These are phyloP conservation scores for Callyntrura guangdongensis DNA, from an alignment of 2,888 invertebrate species.

Conservation along the genomic window DNA sequence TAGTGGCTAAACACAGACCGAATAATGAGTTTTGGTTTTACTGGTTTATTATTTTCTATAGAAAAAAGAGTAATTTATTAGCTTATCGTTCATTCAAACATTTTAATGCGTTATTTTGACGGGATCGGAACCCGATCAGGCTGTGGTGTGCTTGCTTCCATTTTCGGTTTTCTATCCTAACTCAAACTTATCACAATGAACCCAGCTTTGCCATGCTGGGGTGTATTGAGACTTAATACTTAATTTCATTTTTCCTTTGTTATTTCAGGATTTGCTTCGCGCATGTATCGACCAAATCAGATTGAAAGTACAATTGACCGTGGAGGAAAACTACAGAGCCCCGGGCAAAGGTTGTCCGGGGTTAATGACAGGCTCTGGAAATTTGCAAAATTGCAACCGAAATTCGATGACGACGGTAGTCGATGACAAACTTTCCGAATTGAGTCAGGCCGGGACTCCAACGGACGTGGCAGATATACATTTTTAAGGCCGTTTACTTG, in stretches of 20 bases:
- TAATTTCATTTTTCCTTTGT: constrained; percentile 82
- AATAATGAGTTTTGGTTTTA: no score
- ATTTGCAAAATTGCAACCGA: constrained; percentile 39
- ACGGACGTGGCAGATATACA: constrained; percentile 90
- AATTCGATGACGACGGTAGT: constrained; percentile 50
- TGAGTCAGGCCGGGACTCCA: constrained; percentile 88
- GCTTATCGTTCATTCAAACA: no score
- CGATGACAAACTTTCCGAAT: constrained; percentile 83
- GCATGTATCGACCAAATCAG: constrained; percentile 93
- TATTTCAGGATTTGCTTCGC: constrained; percentile 92
- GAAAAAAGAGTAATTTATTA: background rate
- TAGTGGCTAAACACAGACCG: no score
- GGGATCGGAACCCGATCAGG: no score
- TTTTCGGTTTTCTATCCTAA: no score
- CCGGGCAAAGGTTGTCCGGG: constrained; percentile 80
- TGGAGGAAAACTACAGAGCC: constrained; percentile 82
- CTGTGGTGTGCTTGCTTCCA: no score
- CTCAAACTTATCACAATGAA: no score
- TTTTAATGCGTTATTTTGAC: no score
- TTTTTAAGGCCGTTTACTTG: constrained; percentile 86
- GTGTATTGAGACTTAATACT: background rate
- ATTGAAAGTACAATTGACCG: constrained; percentile 86
- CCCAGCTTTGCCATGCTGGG: background rate
- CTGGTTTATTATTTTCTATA: background rate
- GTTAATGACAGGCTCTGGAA: constrained; percentile 58